These are phyloP conservation scores for Todiramphus chloris DNA, from an alignment of 2,113 vertebrate genomes.

Conservation along the genomic window DNA sequence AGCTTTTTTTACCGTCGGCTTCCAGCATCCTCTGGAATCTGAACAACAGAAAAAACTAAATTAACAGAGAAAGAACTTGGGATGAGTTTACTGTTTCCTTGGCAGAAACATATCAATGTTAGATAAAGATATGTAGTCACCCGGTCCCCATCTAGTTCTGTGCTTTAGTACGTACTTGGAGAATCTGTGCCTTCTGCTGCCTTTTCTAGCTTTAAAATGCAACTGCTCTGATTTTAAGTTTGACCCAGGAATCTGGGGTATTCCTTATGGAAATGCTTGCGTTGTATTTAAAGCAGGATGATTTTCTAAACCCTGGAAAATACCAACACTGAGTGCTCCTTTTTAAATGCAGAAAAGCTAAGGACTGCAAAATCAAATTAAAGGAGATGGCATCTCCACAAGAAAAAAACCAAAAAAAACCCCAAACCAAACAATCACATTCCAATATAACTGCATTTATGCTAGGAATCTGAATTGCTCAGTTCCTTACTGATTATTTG, in stretches of 20 bases:
- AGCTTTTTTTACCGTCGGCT: conserved; percentile 34
- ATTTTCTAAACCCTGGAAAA: conserved; percentile 9
- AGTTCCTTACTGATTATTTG: neutral
- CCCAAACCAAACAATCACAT: neutral
- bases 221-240: neutral
- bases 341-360: conserved; percentile 12
- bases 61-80: conserved; percentile 54
- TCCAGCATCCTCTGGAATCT: conserved; percentile 12
- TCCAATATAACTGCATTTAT: neutral
- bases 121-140: neutral
- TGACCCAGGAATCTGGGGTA: neutral
- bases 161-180: neutral
- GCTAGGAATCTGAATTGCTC: neutral
- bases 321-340: neutral
- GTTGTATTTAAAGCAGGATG: neutral
- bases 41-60: conserved; percentile 48
- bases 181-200: neutral
- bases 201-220: conserved; percentile 4
- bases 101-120: conserved; percentile 1
- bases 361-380: neutral
- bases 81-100: conserved; percentile 42
- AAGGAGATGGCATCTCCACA: neutral
- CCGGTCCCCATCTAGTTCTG: neutral
- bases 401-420: neutral
- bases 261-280: neutral